Percentiles rank a stretch among this genome's conserved stretches.
Evolutionary conservation across 2,113 vertebrate genomes (phyloP).

Genomic region (Paralichthys olivaceus): DNA sequence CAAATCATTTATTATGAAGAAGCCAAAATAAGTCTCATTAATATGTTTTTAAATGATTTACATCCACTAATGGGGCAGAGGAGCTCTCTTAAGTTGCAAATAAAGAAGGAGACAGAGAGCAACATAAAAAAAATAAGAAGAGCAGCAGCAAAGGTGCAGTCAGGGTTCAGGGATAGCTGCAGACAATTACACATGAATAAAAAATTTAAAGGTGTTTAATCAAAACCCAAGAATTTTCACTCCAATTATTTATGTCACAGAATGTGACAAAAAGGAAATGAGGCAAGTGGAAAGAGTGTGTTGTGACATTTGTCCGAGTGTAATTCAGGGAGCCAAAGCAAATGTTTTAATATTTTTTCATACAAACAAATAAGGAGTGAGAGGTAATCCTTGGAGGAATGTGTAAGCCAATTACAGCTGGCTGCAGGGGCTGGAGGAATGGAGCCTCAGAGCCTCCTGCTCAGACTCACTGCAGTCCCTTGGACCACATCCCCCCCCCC

Average conservation of each 20-base stretch:
- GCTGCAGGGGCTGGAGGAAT: constrained; percentile 60
- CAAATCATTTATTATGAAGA: background rate
- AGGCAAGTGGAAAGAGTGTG: constrained; percentile 30
- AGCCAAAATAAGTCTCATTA: background rate
- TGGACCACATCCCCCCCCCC: constrained; percentile 33
- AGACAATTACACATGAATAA: background rate
- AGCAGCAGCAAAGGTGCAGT: background rate
- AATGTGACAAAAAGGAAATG: constrained; percentile 10
- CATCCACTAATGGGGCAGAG: background rate
- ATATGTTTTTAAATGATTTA: background rate
- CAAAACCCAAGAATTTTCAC: constrained; percentile 4
- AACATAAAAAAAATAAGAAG: background rate
- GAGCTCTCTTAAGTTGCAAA: background rate
- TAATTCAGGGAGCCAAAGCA: constrained; percentile 57
- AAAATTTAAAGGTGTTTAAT: constrained; percentile 13
- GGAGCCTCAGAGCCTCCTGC: constrained; percentile 61
- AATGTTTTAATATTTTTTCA: constrained; percentile 54
- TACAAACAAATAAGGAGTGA: constrained; percentile 64
- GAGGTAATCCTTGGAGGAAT: constrained; percentile 70
- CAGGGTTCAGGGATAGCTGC: background rate
- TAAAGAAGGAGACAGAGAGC: background rate
- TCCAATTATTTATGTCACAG: constrained; percentile 19
- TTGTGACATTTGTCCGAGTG: constrained; percentile 54
- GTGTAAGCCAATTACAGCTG: constrained; percentile 68
- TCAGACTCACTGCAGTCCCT: constrained; percentile 47